Conservation (phyloP, 1,140 invertebrate genomes). For the Solenopsis invicta region DNA sequence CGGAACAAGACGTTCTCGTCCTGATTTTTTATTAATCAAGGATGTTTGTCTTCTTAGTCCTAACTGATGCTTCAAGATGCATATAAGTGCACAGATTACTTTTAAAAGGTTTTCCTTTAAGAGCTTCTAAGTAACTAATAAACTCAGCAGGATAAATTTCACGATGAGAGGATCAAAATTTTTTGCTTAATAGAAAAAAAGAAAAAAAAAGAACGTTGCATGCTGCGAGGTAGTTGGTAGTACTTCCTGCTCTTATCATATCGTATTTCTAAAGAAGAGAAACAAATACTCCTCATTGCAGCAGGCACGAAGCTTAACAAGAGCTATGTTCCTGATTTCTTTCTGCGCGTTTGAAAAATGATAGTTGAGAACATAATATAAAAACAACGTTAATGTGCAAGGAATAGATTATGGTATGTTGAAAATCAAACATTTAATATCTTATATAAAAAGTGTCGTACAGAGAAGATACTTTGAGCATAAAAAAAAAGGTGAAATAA, state of each 20-base stretch:
- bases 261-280: slow-evolving; percentile 69
- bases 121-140: slow-evolving; percentile 52
- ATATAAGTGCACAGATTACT: slow-evolving; percentile 62
- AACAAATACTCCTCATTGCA: slow-evolving; percentile 70
- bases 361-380: slow-evolving; percentile 71
- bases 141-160: slow-evolving; percentile 58
- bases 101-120: slow-evolving; percentile 72
- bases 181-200: slow-evolving; percentile 63
- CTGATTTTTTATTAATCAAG: slow-evolving; percentile 64
- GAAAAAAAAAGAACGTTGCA: slow-evolving; percentile 67
- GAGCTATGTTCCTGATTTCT: slow-evolving; percentile 81
- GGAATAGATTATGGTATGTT: slow-evolving; percentile 76
- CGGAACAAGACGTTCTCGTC: slow-evolving; percentile 70
- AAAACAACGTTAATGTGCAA: slow-evolving; percentile 70
- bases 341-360: slow-evolving; percentile 79
- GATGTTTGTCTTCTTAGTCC: slow-evolving; percentile 65
- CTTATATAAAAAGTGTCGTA: slow-evolving; percentile 65
- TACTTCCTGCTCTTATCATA: slow-evolving; percentile 76
- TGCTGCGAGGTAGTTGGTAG: slow-evolving; percentile 76
- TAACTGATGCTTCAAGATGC: slow-evolving; percentile 51
- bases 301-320: slow-evolving; percentile 68
- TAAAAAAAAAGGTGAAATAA: slow-evolving; percentile 70
- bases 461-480: slow-evolving; percentile 67
- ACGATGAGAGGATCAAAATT: slow-evolving; percentile 56
- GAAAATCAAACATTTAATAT: slow-evolving; percentile 82